Evolutionary conservation across 2,888 invertebrate genomes (phyloP).

Genomic region (Biston betularia): DNA sequence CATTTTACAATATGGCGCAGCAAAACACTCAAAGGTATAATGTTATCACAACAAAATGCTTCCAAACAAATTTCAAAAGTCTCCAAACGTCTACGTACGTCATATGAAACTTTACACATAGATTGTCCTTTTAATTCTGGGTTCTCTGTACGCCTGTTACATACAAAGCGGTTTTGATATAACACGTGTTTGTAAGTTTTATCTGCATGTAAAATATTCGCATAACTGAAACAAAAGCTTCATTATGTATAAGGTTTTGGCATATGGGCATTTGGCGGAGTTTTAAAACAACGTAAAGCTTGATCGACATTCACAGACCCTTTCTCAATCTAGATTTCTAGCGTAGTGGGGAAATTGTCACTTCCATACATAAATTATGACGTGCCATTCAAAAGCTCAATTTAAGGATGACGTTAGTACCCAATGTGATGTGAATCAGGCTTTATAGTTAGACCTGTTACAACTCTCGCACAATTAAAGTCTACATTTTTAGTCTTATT

Average conservation of each 20-base stretch:
- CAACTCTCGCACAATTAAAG: not conserved
- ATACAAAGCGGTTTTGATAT: not conserved
- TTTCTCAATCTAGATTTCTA: too few relatives aligned
- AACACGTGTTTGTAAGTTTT: slow-evolving; percentile 28
- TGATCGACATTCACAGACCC: not conserved
- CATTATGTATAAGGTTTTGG: not conserved
- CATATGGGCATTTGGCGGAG: not conserved
- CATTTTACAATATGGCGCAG: too few relatives aligned
- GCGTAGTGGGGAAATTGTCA: too few relatives aligned
- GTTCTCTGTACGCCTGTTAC: slow-evolving; percentile 13
- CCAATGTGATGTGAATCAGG: not conserved
- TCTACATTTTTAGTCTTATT: too few relatives aligned
- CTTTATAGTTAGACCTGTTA: not conserved
- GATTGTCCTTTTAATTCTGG: slow-evolving; percentile 1
- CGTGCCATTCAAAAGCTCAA: too few relatives aligned
- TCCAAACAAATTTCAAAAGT: not conserved
- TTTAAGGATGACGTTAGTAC: not conserved
- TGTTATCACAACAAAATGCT: not conserved
- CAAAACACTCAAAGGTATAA: not conserved
- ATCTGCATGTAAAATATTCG: slow-evolving; percentile 57
- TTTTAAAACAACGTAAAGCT: not conserved
- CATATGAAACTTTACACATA: not conserved
- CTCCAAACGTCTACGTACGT: not conserved
- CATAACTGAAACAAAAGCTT: slow-evolving; percentile 5
- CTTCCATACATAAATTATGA: too few relatives aligned